Evolutionary conservation across 2,113 vertebrate genomes (phyloP), one percentile per base, ranked within the genome.

Genomic region (Ophiodon elongatus): DNA sequence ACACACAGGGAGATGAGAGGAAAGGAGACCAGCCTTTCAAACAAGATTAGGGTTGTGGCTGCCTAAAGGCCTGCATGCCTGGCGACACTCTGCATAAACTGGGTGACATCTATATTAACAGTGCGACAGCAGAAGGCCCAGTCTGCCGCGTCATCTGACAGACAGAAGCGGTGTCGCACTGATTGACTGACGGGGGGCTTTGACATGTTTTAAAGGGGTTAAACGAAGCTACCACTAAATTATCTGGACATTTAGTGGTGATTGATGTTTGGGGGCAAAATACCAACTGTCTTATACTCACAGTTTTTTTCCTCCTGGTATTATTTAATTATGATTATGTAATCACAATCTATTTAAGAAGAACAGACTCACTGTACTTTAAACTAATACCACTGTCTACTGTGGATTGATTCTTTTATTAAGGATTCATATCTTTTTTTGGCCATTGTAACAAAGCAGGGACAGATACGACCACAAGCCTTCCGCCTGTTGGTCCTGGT

Each of bases 41-140:
- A 94, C 73, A 67, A 86, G 91, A 95, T 94, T 93, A 93, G 85
- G 76, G 52, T 73, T 84, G 88, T n/a, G 79, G 73, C 82, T 79
- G 88, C 92, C 89, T 65, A 76, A 85, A 91, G 89, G 93, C 89
- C 91, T 67, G 75, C 65, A 83, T 85, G 88, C 80, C 85, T 88
- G 85, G 76, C 47, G 82, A 89, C 79, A 83, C 80, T 85, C 87
- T 76, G 82, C 88, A 75, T 68, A 86, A 59, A 74, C 75, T 73
- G 71, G 84, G 73, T 87, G 88, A 92, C 90, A 85, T 93, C 91
- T 93, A 83, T 85, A 92, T 94, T 85, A 92, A 87, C 88, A 76
- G 68, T 62, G 59, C 45, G 65, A 63, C 79, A 72, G 88, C 82
- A 70, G 35, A 78, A 71, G 82, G 60, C 80, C 78, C 76, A 33